Base-by-base conservation (phyloP, 2,797 vertebrate genomes). In the Neosilurus mollespiculum region DNA sequence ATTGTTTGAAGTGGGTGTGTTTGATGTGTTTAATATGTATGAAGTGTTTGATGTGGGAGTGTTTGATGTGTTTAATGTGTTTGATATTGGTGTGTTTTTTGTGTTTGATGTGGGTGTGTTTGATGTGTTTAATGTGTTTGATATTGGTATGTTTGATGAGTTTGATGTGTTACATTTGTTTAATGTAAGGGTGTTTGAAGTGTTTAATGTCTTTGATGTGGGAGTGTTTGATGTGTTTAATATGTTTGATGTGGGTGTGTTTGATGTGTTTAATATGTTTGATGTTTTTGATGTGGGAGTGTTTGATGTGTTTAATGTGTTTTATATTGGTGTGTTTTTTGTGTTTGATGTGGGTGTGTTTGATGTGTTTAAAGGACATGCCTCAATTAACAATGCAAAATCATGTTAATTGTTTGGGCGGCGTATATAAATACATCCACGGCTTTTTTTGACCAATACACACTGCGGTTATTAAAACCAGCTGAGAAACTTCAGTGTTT, bases 51-150 rank as follows among this genome's bases (percentile, higher is more conserved):
- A 51, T 65, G 59, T 83, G 62, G 26, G 61, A 49, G 15, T 66
- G 43, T 54, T n/a, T 89, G 87, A 43, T 43, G 65, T 71, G 37
- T 9, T 73, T 67, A 56, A 20, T 43, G 11, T 56, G 61, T 75
- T 37, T 64, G 58, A 24, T 76, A 0, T 22, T 0, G 4, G 20
- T 59, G 58, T 59, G 18, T 59, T 4, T 22, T 16, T 22, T 87
- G 69, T 81, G 2, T 43, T 43, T 43, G 37, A 6, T 43, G 37
- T 43, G 2, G 4, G 20, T 59, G 58, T 59, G 65, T 78, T 87
- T n/a, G n/a, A n/a, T 81, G 79, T 84, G 69, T 81, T 61, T 87
- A 83, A 77, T 85, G 75, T 81, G 64, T 58, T 85, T 83, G 82
- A 78, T n/a, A 18, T 65, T 87, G 66, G 82, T 43, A 6, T 43